A percentile compares a stretch with the other conserved stretches of the same genome.
phyloP scores from a whole-genome alignment of 1,140 invertebrate species.

The Drosophila mauritiana region DNA sequence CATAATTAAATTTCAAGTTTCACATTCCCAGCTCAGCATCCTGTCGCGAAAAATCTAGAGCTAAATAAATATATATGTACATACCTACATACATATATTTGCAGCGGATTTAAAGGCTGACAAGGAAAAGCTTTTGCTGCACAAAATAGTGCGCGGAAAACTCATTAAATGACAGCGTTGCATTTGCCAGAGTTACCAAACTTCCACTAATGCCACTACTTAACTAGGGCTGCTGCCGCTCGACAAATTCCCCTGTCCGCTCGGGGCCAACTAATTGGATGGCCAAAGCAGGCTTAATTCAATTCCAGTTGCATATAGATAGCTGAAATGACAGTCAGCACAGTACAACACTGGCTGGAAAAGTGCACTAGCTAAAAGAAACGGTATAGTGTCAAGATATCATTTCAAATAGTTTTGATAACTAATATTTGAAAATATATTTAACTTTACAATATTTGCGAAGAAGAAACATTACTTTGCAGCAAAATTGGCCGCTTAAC shows the following conservation, averaged over 20 bases:
- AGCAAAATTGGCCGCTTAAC: neutral
- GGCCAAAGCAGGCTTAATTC: constrained; percentile 42
- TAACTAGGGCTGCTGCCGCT: constrained; percentile 11
- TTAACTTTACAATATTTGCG: no score
- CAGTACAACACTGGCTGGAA: neutral
- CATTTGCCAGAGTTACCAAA: constrained; percentile 51
- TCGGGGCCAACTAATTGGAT: constrained; percentile 36
- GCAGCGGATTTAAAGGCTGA: constrained; percentile 27
- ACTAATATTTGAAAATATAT: no score
- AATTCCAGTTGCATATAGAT: constrained; percentile 14
- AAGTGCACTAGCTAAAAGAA: neutral
- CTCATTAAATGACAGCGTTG: constrained; percentile 54
- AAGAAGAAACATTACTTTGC: neutral
- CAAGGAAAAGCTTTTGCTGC: constrained; percentile 51
- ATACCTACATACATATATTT: constrained; percentile 3
- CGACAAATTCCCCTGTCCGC: constrained; percentile 28
- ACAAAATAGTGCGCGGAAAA: constrained; percentile 21
- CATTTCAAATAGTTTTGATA: neutral
- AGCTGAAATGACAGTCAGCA: constrained; percentile 20
- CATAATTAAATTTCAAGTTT: constrained; percentile 46
- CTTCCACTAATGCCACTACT: constrained; percentile 33
- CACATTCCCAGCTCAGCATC: constrained; percentile 25
- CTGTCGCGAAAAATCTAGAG: constrained; percentile 27
- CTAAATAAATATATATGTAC: constrained; percentile 22
- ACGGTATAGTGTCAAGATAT: neutral